Conservation (phyloP, 2,888 invertebrate genomes). For the Acrobeloides nanus region DNA sequence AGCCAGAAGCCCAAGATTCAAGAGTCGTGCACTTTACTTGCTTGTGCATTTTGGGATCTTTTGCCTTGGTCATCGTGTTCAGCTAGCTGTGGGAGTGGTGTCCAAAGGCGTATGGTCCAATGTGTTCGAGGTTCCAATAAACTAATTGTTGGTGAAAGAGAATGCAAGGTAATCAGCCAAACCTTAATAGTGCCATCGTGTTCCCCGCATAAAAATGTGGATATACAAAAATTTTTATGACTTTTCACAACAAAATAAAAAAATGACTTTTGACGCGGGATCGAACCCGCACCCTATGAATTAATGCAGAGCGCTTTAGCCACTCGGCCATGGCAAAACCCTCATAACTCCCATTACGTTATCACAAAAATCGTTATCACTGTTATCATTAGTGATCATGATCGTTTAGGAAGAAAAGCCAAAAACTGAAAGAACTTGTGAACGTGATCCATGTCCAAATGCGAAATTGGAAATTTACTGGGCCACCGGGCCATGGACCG, state of each 20-base stretch:
- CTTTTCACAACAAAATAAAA: too few relatives aligned
- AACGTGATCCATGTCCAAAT: constrained; percentile 29
- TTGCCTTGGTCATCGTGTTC: constrained; percentile 46
- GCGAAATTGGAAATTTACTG: too few relatives aligned
- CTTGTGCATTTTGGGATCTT: constrained; percentile 41
- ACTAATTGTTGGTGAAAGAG: constrained; percentile 4
- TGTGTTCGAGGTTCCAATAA: constrained; percentile 8
- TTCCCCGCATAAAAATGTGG: too few relatives aligned
- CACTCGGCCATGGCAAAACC: too few relatives aligned
- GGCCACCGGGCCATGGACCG: constrained; percentile 45
- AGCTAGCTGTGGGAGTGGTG: constrained; percentile 35
- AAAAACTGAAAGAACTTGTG: constrained; percentile 26
- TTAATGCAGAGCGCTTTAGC: too few relatives aligned
- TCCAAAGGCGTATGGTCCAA: constrained; percentile 5
- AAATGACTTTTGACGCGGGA: too few relatives aligned
- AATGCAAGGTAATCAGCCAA: constrained; percentile 4
- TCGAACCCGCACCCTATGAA: too few relatives aligned
- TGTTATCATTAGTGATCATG: too few relatives aligned
- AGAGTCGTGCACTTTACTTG: constrained; percentile 33
- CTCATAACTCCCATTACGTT: too few relatives aligned
- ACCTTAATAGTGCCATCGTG: neutral
- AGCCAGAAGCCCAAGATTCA: constrained; percentile 32
- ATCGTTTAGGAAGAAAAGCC: constrained; percentile 18
- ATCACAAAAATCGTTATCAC: too few relatives aligned
- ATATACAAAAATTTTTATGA: too few relatives aligned